Evolutionary conservation across 2,888 invertebrate species (phyloP), one percentile per base, ranked within the genome.

Genomic region (Macaria liturata): DNA sequence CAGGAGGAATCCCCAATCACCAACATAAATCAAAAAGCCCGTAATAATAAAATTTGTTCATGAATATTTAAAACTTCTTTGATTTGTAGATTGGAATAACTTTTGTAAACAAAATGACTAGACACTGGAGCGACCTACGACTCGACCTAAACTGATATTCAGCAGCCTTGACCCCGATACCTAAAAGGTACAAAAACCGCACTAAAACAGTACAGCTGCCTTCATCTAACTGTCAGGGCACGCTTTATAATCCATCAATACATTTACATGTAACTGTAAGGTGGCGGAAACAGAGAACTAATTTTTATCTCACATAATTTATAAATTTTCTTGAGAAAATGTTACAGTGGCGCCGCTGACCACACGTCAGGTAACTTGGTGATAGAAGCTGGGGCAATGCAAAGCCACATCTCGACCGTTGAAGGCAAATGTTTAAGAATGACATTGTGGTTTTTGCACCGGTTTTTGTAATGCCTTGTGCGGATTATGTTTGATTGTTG

Each of bases 151-250:
- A 55, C 52, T 58, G 60, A 66, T 61, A 57, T 61, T 39, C 32
- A 31, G 45, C 49, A 58, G 50, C 67, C 67, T 66, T 66, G 66
- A 62, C 62, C 64, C 50, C 56, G 65, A 59, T 65, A 44, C 54
- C 43, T 44, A 62, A 59, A 46, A 62, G 52, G 59, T 60, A 61
- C 54, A 51, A 42, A 47, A 42, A 49, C 20, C 20, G 20, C 20
- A 20, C 20, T 20, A 20, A 20, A 20, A 20, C 20, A 1, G 20
- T 20, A 20, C 49, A 49, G 42, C 42, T 42, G n/a, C 42, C 45
- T 65, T 61, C 57, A 57, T 62, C 62, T 67, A 59, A 62, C 65
- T 59, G 67, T 62, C 8, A 8, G 42, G 42, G 34, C 7, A 52
- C 30, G 49, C 43, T 20, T 20, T 20, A 20, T 2, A 20, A 20